Base-by-base conservation (phyloP, 2,797 vertebrate species). In the Pygocentrus nattereri region DNA sequence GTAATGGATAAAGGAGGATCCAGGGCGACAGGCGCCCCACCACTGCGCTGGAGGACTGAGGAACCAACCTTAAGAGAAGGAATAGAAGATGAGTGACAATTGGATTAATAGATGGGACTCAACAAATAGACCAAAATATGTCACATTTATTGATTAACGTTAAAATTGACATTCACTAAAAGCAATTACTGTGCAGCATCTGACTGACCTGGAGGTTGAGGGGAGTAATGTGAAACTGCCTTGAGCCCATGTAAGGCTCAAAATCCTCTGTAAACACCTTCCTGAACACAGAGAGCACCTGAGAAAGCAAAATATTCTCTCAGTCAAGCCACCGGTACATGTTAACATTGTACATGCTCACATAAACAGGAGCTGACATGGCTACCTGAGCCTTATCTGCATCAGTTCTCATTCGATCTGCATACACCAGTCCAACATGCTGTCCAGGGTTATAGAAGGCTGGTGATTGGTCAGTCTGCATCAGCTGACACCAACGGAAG, bases 401-500 rank as follows among this genome's bases (percentile, higher is more conserved):
- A 83, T 90, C 94, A 0, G 94, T 95, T 90, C 98, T 96, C 98
- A 99, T 98, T 89, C 97, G 93, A 89, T 98, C 96, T 0, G 96
- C 95, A 1, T 98, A 99, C 5, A 99, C 94, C 88, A 99, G 85
- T 80, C 96, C 93, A 0, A 99, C 94, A 41, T 99, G 98, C 82
- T 98, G 98, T 5, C 97, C 96, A 25, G 98, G 97, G 88, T 97
- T 95, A 31, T 96, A 98, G 85, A 93, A 96, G 2, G 95, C 97
- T 1, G 96, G 96, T 0, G 96, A 96, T 77, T 99, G 98, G 90
- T 99, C 98, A 16, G 95, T 93, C 85, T 98, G 94, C 96, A 99
- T 98, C 86, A 99, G 93, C 88, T 99, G 96, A 94, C 98, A 99
- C 98, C 98, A 99, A 27, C 98, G 97, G 88, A 97, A 99, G 89